These are phyloP conservation scores for Eumerus sabulonum DNA, from an alignment of 2,888 invertebrate species.

Conservation along the genomic window DNA sequence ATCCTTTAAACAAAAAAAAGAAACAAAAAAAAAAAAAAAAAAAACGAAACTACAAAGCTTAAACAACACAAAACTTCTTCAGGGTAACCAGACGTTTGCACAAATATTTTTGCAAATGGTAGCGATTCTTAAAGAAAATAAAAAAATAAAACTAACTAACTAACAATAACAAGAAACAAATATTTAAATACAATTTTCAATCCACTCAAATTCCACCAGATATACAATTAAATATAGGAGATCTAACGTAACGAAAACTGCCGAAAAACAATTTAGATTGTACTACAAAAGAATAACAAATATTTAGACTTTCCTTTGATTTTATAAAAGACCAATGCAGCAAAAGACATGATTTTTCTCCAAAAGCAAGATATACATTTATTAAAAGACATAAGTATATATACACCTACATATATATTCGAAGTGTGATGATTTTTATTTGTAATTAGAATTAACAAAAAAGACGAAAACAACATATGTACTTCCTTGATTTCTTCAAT, in stretches of 20 bases:
- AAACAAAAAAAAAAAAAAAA: neutral
- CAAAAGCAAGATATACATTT: conserved; percentile 22
- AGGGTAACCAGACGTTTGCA: conserved; percentile 65
- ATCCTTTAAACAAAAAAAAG: too few relatives aligned
- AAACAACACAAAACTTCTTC: conserved; percentile 56
- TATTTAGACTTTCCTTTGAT: conserved; percentile 63
- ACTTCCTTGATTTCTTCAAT: too few relatives aligned
- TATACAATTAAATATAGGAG: conserved; percentile 31
- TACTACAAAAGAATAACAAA: conserved; percentile 23
- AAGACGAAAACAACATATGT: conserved; percentile 1
- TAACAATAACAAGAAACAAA: conserved; percentile 25
- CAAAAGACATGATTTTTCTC: conserved; percentile 43
- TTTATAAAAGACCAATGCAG: conserved; percentile 62
- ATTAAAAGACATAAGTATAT: too few relatives aligned
- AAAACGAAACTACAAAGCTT: too few relatives aligned
- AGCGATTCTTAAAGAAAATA: too few relatives aligned
- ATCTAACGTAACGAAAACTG: conserved; percentile 62
- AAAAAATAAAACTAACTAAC: conserved; percentile 34
- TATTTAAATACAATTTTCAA: conserved; percentile 37
- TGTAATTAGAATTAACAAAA: conserved; percentile 49
- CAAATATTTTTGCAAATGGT: conserved; percentile 39
- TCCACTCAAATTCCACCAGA: conserved; percentile 66
- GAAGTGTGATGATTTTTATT: conserved; percentile 64
- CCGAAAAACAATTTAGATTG: conserved; percentile 52
- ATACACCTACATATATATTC: too few relatives aligned